These are phyloP conservation scores for Diaprepes abbreviatus DNA, from an alignment of 2,888 invertebrate genomes.

Conservation along the genomic window DNA sequence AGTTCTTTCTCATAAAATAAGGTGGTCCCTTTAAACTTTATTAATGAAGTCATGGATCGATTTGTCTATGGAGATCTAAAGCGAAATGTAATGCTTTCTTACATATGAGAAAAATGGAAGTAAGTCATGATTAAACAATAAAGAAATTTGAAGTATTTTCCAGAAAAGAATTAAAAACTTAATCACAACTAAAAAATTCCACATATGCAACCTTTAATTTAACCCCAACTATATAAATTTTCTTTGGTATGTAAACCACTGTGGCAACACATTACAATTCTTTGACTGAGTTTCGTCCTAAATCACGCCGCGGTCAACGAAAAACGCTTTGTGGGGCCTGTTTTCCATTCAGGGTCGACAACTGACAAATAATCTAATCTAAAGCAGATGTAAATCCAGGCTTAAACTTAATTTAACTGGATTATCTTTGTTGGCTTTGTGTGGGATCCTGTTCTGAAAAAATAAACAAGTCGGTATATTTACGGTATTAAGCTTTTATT, in stretches of 20 bases:
- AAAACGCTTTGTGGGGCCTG: slow-evolving; percentile 10
- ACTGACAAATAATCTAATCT: slow-evolving; percentile 21
- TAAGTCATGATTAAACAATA: too few species aligned
- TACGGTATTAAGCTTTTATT: not conserved
- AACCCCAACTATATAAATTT: too few species aligned
- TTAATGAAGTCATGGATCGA: too few species aligned
- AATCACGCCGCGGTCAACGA: slow-evolving; percentile 2
- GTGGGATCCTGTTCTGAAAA: slow-evolving; percentile 3
- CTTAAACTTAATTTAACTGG: slow-evolving; percentile 19
- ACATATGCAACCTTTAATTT: too few species aligned
- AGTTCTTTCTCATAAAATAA: too few species aligned
- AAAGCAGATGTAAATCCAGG: slow-evolving; percentile 10
- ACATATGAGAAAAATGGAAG: too few species aligned
- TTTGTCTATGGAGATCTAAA: too few species aligned
- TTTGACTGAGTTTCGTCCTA: not conserved
- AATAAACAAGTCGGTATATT: not conserved
- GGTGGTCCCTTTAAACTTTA: too few species aligned
- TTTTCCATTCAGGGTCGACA: slow-evolving; percentile 4
- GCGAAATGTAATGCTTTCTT: too few species aligned
- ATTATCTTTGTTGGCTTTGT: slow-evolving; percentile 13
- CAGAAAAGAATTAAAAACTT: too few species aligned
- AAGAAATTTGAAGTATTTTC: too few species aligned
- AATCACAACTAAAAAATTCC: too few species aligned
- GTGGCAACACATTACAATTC: not conserved
- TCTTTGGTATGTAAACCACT: not conserved